phyloP scores from a whole-genome alignment of 2,113 vertebrate genomes.

The Xiphophorus hellerii region DNA sequence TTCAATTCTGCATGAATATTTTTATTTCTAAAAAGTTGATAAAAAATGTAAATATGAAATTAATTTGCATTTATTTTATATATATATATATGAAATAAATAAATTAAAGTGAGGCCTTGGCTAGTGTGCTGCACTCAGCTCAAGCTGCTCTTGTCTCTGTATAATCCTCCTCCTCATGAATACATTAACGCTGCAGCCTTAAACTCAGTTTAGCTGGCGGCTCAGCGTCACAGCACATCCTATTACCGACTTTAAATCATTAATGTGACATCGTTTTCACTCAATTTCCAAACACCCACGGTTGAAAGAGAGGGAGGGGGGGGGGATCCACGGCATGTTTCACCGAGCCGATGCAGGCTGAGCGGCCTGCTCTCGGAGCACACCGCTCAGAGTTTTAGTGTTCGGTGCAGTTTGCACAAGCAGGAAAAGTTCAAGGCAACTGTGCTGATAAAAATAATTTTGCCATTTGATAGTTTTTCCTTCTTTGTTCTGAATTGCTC shows the following conservation, averaged over 20 bases:
- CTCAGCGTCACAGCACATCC: constrained; percentile 85
- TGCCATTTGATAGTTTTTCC: constrained; percentile 37
- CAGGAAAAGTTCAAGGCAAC: background rate
- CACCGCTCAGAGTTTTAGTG: background rate
- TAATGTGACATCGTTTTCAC: constrained; percentile 85
- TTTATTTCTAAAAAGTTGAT: background rate
- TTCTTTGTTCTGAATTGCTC: constrained; percentile 54
- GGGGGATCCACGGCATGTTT: background rate
- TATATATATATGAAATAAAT: constrained; percentile 54
- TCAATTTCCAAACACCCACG: constrained; percentile 82
- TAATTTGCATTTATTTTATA: background rate
- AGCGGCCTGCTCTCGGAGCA: background rate
- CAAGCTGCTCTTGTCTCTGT: constrained; percentile 72
- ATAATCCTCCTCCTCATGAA: constrained; percentile 85
- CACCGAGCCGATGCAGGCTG: background rate
- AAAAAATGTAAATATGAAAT: too few species aligned
- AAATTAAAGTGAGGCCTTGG: constrained; percentile 49
- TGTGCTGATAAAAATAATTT: constrained; percentile 45
- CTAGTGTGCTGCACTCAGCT: constrained; percentile 70
- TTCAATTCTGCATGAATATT: background rate
- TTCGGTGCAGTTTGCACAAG: background rate
- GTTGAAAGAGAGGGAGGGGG: constrained; percentile 41
- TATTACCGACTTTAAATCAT: constrained; percentile 86
- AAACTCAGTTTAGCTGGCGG: constrained; percentile 80
- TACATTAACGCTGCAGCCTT: constrained; percentile 81